Evolutionary conservation across 2,888 invertebrate species (phyloP).

Genomic region (Drosophila lacicola): DNA sequence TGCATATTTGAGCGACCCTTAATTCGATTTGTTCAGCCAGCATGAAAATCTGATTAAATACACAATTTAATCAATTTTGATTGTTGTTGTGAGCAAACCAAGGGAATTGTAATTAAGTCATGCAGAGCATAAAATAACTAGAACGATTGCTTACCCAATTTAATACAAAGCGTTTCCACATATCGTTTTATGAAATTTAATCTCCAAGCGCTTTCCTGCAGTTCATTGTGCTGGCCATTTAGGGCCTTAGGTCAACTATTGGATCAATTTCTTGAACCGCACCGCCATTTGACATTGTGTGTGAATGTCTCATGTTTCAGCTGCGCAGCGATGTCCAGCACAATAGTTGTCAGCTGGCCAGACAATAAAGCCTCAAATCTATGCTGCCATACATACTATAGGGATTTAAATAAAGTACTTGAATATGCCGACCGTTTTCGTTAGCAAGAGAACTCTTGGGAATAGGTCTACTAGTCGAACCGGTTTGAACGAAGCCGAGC

Average conservation of each 20-base stretch:
- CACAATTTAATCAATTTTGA: slow-evolving; percentile 21
- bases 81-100: neutral
- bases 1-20: slow-evolving; percentile 24
- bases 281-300: slow-evolving; percentile 10
- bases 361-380: no score
- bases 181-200: slow-evolving; percentile 1
- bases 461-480: no score
- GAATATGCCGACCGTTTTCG: no score
- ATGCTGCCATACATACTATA: no score
- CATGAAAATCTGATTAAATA: slow-evolving; percentile 1
- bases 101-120: neutral
- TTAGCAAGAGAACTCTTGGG: no score
- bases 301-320: slow-evolving; percentile 9
- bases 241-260: slow-evolving; percentile 9
- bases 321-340: neutral
- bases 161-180: neutral
- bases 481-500: no score
- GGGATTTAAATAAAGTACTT: no score
- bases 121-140: neutral
- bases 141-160: neutral
- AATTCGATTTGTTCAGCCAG: slow-evolving; percentile 17
- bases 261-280: slow-evolving; percentile 11
- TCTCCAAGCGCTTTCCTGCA: slow-evolving; percentile 3
- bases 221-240: slow-evolving; percentile 2
- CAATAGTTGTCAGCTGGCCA: no score